phyloP scores from a whole-genome alignment of 92 coral and sea anemone genomes.

The Porites evermanni region DNA sequence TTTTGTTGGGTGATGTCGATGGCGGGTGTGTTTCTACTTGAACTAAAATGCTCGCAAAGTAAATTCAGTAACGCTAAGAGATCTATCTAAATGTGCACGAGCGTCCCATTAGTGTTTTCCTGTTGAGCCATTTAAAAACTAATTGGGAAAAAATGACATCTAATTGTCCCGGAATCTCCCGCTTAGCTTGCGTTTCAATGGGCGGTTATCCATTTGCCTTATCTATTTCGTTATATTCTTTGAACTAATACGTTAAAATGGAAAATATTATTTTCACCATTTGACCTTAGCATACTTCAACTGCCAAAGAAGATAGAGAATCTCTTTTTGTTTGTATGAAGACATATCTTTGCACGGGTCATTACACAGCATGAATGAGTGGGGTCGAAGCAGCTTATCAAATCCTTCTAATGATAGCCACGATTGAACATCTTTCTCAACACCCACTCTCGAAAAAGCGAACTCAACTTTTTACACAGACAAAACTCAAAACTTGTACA shows the following conservation, averaged over 20 bases:
- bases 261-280: neutral
- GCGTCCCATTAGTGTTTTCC: constrained; percentile 21
- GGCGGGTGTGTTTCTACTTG: neutral
- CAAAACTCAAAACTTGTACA: neutral
- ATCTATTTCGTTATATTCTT: neutral
- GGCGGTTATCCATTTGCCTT: neutral
- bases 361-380: constrained; percentile 16
- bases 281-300: neutral
- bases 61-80: constrained; percentile 18
- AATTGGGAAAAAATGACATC: constrained; percentile 25
- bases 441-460: neutral
- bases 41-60: neutral
- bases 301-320: neutral
- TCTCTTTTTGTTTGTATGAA: neutral
- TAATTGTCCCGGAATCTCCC: constrained; percentile 46
- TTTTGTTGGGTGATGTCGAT: neutral
- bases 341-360: constrained; percentile 26
- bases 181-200: constrained; percentile 10
- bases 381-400: constrained; percentile 22
- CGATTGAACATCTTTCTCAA: constrained; percentile 27
- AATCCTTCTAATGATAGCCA: neutral
- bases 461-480: neutral
- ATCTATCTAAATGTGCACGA: constrained; percentile 14
- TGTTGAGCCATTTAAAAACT: constrained; percentile 31
- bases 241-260: neutral